Base-by-base conservation (phyloP, 2,888 invertebrate genomes). In the Hydroisotoma schaefferi region DNA sequence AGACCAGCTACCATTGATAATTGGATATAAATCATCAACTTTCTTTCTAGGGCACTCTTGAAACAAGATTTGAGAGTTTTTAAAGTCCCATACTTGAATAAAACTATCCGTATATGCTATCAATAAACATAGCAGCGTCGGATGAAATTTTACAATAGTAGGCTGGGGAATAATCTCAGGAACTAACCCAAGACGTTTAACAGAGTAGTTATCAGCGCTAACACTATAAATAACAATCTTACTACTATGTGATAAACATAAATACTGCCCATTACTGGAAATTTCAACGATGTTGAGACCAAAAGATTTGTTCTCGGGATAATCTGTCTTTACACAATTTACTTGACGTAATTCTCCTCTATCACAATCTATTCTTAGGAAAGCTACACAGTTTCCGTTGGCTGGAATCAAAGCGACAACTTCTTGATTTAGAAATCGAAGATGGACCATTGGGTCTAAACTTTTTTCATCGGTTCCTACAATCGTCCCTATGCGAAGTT, bases 1-100 rank as follows among this genome's bases (percentile, higher is more conserved):
- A 33, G 67, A 57, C 72, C 72, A 72, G 4, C 58, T 29, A 2
- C 59, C 55, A 10, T 69, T 65, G 25, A 67, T 26, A 28, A 70
- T 38, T n/a, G 70, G 60, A 8, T 67, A 64, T n/a, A 68, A 47
- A 49, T 62, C 59, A 55, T 63, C 63, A 46, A 60, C 61, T 46
- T 61, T 61, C 52, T 61, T 67, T 23, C 51, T 55, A 3, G 63
- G 43, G 43, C 47, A 53, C 26, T 61, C 46, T 29, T 54, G 38
- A 49, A 61, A 59, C n/a, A 62, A 33, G n/a, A 65, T 59, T 57
- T 63, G 65, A 20, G 28, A 22, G n/a, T 6, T 8, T 8, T 46
- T 12, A 44, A 61, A 67, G 29, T 72, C 62, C 40, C 57, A 68
- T 23, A 72, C 51, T 54, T 61, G 62, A 48, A 70, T 51, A 27